Percentiles rank a stretch among this genome's conserved stretches.
These are phyloP conservation scores for Pandemis heparana DNA, from an alignment of 2,888 invertebrate genomes.

Conservation along the genomic window DNA sequence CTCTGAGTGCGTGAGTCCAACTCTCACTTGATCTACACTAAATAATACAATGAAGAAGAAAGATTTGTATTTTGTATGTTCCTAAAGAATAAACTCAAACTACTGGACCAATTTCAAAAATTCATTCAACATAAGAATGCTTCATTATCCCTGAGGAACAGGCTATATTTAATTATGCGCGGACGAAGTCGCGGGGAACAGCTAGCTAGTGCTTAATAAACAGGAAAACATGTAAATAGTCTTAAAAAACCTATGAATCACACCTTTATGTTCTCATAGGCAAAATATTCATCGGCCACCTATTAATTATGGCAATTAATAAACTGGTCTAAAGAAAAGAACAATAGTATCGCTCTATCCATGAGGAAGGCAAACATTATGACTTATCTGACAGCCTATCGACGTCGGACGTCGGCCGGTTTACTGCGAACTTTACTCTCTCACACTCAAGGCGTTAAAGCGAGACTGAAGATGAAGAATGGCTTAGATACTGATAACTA, in stretches of 20 bases:
- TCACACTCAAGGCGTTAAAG: conserved; percentile 3
- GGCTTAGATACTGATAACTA: conserved; percentile 22
- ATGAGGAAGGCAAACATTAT: conserved; percentile 27
- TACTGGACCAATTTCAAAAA: no score
- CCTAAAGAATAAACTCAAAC: no score
- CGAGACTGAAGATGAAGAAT: conserved; percentile 23
- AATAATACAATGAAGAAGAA: no score
- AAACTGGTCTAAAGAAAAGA: conserved; percentile 23
- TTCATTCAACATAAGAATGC: no score
- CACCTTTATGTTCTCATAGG: neutral
- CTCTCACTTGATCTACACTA: no score
- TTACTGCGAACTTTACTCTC: conserved; percentile 15
- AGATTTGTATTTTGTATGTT: no score
- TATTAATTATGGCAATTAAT: conserved; percentile 29
- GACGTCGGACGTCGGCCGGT: conserved; percentile 22
- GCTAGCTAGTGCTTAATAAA: no score
- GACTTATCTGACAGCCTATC: conserved; percentile 40
- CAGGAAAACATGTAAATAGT: neutral
- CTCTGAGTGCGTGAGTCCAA: no score
- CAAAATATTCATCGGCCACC: conserved; percentile 7
- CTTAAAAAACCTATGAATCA: neutral
- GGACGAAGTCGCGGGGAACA: no score
- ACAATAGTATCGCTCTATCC: conserved; percentile 31
- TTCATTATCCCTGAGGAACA: no score
- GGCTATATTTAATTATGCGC: no score